Conservation (phyloP, 2,113 vertebrate species). For the Pyrgilauda ruficollis region DNA sequence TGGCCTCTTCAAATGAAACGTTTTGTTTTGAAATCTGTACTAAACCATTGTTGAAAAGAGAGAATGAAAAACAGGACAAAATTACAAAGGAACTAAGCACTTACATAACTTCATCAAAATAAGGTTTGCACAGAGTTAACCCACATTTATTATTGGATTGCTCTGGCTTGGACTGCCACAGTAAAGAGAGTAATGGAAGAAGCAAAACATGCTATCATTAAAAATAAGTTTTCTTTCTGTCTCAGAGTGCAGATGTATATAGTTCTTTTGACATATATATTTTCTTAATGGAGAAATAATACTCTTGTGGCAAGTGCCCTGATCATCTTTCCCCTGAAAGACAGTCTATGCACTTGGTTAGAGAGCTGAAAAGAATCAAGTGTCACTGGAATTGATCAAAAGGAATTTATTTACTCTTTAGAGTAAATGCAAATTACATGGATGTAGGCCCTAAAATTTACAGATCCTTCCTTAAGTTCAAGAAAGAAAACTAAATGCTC, state of each 20-base stretch:
- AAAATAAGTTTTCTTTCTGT: not conserved
- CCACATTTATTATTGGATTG: not conserved
- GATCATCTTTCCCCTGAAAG: not conserved
- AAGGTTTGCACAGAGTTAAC: not conserved
- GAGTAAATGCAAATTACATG: not conserved
- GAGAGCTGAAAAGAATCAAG: not conserved
- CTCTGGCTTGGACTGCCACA: not conserved
- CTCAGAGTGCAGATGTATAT: not conserved
- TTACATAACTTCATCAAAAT: not conserved
- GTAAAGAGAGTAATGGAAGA: not conserved
- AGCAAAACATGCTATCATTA: not conserved
- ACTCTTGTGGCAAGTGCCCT: not conserved
- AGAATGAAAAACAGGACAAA: not conserved
- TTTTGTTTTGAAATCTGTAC: not conserved
- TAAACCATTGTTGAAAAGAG: not conserved
- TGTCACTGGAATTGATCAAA: not conserved
- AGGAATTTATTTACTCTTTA: not conserved
- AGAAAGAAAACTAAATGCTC: not conserved
- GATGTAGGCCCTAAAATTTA: not conserved
- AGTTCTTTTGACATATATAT: not conserved
- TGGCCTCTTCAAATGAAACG: not conserved
- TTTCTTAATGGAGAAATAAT: not conserved
- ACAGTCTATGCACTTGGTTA: not conserved
- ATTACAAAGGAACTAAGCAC: not conserved
- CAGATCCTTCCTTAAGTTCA: not conserved